Percentiles rank a stretch among this genome's conserved stretches.
These are phyloP conservation scores for Geopemphigus sp. DNA, from an alignment of 1,140 invertebrate genomes.

Conservation along the genomic window DNA sequence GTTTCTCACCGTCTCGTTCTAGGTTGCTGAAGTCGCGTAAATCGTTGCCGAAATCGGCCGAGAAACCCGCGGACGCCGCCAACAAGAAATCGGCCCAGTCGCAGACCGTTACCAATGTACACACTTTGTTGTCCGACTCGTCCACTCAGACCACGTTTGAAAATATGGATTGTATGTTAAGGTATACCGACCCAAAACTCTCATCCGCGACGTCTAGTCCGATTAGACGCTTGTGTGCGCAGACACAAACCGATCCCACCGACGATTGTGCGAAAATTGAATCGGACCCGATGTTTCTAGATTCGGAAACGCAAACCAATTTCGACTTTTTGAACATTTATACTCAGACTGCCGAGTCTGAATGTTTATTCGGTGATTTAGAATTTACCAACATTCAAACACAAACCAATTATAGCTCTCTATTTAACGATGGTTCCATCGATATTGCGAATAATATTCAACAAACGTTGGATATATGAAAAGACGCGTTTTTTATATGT, in stretches of 20 bases:
- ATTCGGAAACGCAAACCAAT: slow-evolving; percentile 45
- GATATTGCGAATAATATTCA: background rate
- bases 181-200: slow-evolving; percentile 39
- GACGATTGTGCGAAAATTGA: background rate
- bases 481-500: too few species aligned
- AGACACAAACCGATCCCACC: slow-evolving; percentile 37
- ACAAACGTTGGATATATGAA: background rate
- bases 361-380: slow-evolving; percentile 43
- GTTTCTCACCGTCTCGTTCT: background rate
- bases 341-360: slow-evolving; percentile 39
- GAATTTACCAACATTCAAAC: slow-evolving; percentile 44
- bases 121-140: slow-evolving; percentile 32
- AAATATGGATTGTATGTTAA: slow-evolving; percentile 29
- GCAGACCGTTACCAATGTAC: slow-evolving; percentile 26
- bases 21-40: slow-evolving; percentile 37
- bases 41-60: background rate
- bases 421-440: background rate
- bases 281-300: slow-evolving; percentile 23
- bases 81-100: slow-evolving; percentile 34
- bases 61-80: background rate
- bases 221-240: slow-evolving; percentile 23
- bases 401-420: slow-evolving; percentile 26
- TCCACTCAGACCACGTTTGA: slow-evolving; percentile 44
- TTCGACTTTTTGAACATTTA: slow-evolving; percentile 37
- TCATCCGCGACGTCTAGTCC: slow-evolving; percentile 45